phyloP scores from a whole-genome alignment of 1,140 invertebrate species.

The honey bee (Apis mellifera) region DNA sequence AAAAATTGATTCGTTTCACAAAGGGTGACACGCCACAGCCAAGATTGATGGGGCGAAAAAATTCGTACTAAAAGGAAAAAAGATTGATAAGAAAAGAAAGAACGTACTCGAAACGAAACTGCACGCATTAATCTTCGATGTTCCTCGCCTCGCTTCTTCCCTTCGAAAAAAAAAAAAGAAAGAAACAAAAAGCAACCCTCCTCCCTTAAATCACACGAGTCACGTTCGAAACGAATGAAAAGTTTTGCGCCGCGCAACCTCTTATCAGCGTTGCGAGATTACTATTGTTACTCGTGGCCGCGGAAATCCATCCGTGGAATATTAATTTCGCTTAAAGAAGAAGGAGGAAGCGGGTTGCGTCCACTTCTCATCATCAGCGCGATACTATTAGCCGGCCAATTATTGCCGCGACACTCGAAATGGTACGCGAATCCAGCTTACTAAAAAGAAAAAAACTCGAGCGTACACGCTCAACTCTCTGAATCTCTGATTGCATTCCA shows the following conservation, averaged over 20 bases:
- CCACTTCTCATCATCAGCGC: too few relatives aligned
- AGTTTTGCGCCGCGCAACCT: not conserved
- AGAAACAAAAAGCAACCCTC: too few relatives aligned
- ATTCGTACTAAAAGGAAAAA: too few relatives aligned
- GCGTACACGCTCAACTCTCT: not conserved
- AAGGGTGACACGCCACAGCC: too few relatives aligned
- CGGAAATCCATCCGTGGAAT: not conserved
- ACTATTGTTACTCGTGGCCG: not conserved
- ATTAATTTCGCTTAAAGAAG: not conserved
- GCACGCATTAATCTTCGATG: too few relatives aligned
- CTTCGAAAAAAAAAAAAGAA: too few relatives aligned
- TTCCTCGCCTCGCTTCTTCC: too few relatives aligned
- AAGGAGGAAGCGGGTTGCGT: not conserved
- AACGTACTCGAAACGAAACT: too few relatives aligned
- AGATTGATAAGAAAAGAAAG: too few relatives aligned
- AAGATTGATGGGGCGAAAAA: too few relatives aligned
- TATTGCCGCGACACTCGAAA: not conserved
- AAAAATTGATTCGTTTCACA: too few relatives aligned
- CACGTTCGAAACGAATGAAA: not conserved
- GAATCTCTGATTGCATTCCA: conserved; percentile 20
- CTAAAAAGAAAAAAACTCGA: not conserved
- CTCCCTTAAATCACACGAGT: not conserved
- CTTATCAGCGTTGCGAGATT: conserved; percentile 2
- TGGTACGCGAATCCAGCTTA: not conserved
- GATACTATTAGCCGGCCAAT: conserved; percentile 17